Conservation (phyloP, 2,113 vertebrate genomes). For the Psittacus erithacus region DNA sequence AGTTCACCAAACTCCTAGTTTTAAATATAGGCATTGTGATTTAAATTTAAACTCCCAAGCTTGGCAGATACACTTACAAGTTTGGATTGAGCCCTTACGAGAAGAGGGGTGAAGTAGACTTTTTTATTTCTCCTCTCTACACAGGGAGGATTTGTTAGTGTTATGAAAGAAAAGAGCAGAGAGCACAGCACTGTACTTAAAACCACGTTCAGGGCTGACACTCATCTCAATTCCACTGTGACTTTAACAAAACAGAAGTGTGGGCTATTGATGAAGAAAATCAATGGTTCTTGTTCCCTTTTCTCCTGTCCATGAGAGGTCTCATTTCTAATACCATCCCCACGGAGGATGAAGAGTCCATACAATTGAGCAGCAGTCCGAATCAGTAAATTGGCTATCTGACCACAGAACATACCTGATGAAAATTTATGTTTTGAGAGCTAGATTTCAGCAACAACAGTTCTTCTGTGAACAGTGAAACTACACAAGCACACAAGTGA, state of each 20-base stretch:
- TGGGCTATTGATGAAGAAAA: background rate
- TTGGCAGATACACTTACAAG: background rate
- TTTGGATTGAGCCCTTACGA: background rate
- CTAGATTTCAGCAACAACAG: background rate
- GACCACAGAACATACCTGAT: background rate
- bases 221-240: background rate
- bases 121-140: background rate
- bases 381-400: background rate
- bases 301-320: background rate
- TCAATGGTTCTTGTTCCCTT: background rate
- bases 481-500: background rate
- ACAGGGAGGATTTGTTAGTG: background rate
- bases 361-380: background rate
- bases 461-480: background rate
- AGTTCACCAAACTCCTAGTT: background rate
- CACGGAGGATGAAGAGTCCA: background rate
- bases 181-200: background rate
- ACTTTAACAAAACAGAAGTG: background rate
- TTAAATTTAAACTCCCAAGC: background rate
- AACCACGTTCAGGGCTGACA: background rate
- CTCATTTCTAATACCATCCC: background rate
- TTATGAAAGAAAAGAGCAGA: background rate
- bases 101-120: background rate
- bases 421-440: background rate
- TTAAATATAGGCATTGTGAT: background rate